Evolutionary conservation across 2,797 vertebrate genomes (phyloP), one percentile per base, ranked within the genome.

Genomic region (Pogoniulus pusillus): DNA sequence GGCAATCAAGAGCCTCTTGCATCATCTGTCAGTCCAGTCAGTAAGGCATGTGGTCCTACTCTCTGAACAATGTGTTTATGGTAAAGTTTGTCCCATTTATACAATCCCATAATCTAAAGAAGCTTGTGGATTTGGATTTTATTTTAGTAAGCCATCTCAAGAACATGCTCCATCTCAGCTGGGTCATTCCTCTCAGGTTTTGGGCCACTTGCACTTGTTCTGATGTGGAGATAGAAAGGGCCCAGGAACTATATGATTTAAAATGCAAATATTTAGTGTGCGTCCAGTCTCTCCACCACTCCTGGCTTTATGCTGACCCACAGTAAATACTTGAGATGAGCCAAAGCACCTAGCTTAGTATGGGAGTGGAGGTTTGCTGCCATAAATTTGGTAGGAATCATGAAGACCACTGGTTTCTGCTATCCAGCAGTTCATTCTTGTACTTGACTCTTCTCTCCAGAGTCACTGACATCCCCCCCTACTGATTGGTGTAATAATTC

Each of bases 401-500:
- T 53, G 86, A 92, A 96, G 96, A 82, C 53, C 81, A 72, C 84
- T 45, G 75, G 70, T 96, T 96, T 94, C 82, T 96, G 29, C 93
- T 91, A 85, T 87, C 91, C 90, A 89, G 78, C 91, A 93, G 91
- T 90, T 96, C 93, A 89, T 96, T 97, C 96, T 91, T 96, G 91
- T 88, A 90, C 84, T 89, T 34, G 37, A 85, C 84, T 96, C 83
- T 89, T 86, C 91, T 87, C 79, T 96, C 93, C 92, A 94, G 95
- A 97, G 94, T 94, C 95, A 96, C 75, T 90, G 97, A 95, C 93
- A 95, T 94, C 91, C 71, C 85, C 85, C 71, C 79, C 85, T 96
- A 95, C 94, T 94, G 95, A 93, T 70, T 94, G 82, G 86, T 93
- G 69, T 92, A 95, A 95, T 95, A 96, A 96, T 89, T 97, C 95